phyloP scores from a whole-genome alignment of 2,113 vertebrate species.

The Grantiella picta region DNA sequence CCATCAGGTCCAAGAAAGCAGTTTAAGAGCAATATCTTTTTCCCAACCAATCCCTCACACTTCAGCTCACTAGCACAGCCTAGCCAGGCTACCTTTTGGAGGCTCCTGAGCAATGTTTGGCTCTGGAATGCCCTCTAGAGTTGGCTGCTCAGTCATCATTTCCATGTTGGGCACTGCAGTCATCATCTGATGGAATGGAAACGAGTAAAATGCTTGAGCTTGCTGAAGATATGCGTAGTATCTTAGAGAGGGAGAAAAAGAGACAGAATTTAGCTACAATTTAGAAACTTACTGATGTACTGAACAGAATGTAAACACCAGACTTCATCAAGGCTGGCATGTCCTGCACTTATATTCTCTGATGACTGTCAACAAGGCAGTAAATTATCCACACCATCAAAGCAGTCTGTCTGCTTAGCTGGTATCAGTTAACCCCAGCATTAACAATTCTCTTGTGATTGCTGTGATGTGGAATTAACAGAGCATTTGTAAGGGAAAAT shows the following conservation, averaged over 20 bases:
- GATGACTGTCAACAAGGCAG: neutral
- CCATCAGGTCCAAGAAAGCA: neutral
- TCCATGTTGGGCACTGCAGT: slow-evolving; percentile 55
- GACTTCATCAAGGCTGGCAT: neutral
- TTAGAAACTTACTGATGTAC: neutral
- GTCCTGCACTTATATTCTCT: neutral
- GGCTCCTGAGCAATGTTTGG: slow-evolving; percentile 59
- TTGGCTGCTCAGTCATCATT: slow-evolving; percentile 35
- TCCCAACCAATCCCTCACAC: accelerated
- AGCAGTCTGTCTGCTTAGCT: neutral
- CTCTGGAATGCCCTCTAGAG: slow-evolving; percentile 41
- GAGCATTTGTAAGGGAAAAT: neutral
- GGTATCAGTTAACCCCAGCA: neutral
- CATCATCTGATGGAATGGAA: slow-evolving; percentile 69
- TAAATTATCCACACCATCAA: neutral
- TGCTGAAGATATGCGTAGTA: slow-evolving; percentile 69
- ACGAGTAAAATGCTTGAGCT: slow-evolving; percentile 67
- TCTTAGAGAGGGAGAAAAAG: slow-evolving; percentile 40
- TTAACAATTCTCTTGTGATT: neutral
- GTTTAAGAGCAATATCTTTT: neutral
- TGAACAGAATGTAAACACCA: neutral
- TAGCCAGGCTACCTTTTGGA: slow-evolving; percentile 61
- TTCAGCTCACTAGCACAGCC: neutral
- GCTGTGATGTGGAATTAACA: neutral
- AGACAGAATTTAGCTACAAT: neutral